These are phyloP conservation scores for Cheilosia pagana DNA, from an alignment of 2,888 invertebrate genomes.

Conservation along the genomic window DNA sequence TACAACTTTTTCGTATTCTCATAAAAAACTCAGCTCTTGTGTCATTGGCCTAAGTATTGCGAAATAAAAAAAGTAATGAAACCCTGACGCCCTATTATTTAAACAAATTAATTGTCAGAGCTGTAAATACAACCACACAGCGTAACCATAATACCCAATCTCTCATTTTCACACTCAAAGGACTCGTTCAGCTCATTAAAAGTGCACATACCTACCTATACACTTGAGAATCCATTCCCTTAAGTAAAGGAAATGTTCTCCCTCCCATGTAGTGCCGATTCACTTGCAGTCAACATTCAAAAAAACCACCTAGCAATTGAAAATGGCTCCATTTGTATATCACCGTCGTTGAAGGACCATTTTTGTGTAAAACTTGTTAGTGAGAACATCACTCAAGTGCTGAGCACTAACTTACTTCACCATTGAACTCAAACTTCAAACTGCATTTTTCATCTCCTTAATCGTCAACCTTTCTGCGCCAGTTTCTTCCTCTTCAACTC, in stretches of 20 bases:
- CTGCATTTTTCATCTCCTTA: conserved; percentile 73
- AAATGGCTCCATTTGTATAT: conserved; percentile 53
- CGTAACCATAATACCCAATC: too few species aligned
- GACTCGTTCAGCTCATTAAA: conserved; percentile 45
- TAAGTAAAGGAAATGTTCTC: not conserved
- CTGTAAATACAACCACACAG: too few species aligned
- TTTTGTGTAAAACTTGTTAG: conserved; percentile 69
- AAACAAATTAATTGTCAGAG: too few species aligned
- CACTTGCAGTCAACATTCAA: conserved; percentile 7
- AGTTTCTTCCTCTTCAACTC: conserved; percentile 59
- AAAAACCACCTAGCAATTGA: conserved; percentile 22
- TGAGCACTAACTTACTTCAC: conserved; percentile 65
- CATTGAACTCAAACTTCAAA: conserved; percentile 69
- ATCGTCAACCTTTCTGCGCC: conserved; percentile 68
- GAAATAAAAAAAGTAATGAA: too few species aligned
- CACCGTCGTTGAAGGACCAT: conserved; percentile 37
- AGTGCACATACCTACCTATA: not conserved
- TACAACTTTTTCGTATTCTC: too few species aligned
- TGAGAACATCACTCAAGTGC: conserved; percentile 71
- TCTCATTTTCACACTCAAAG: not conserved
- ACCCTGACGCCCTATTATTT: too few species aligned
- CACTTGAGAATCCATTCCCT: not conserved
- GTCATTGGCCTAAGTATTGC: too few species aligned
- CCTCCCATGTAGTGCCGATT: conserved; percentile 13
- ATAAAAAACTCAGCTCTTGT: too few species aligned